Conservation (phyloP, 2,797 vertebrate genomes). For the Helicolenus hilgendorfi region DNA sequence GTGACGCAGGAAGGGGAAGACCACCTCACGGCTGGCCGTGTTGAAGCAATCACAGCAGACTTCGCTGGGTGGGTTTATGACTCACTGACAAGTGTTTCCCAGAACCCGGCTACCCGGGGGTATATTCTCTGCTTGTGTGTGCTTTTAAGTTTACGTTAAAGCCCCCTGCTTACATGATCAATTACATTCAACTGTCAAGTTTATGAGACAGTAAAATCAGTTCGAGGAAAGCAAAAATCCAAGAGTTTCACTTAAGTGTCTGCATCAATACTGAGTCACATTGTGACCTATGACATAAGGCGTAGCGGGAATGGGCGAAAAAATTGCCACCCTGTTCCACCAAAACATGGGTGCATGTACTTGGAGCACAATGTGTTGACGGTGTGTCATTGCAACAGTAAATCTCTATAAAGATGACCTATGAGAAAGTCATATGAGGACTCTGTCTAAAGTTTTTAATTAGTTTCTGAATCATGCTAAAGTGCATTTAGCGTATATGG, state of each 20-base stretch:
- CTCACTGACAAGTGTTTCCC: slow-evolving; percentile 73
- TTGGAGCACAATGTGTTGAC: background rate
- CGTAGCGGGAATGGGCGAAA: slow-evolving; percentile 35
- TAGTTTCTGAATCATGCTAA: background rate
- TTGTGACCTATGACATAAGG: slow-evolving; percentile 66
- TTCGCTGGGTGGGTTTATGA: slow-evolving; percentile 58
- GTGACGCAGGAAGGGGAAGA: slow-evolving; percentile 72
- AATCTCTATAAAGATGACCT: background rate
- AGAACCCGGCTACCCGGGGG: slow-evolving; percentile 66
- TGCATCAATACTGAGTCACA: slow-evolving; percentile 56
- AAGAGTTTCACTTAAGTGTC: slow-evolving; percentile 23
- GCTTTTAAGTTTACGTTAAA: slow-evolving; percentile 65
- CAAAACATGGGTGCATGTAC: background rate
- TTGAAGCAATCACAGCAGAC: slow-evolving; percentile 73
- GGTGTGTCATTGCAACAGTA: background rate
- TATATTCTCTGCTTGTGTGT: slow-evolving; percentile 52
- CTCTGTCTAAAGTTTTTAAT: background rate
- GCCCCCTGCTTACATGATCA: slow-evolving; percentile 54
- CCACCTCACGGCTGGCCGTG: slow-evolving; percentile 66
- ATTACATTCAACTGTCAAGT: slow-evolving; percentile 60
- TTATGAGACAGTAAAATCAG: slow-evolving; percentile 67
- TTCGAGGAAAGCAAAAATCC: slow-evolving; percentile 25
- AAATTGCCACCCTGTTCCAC: slow-evolving; percentile 31
- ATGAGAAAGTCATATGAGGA: background rate
- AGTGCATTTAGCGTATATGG: background rate